Evolutionary conservation across 2,113 vertebrate species (phyloP), one percentile per base, ranked within the genome.

Genomic region (Hystrix cristata): DNA sequence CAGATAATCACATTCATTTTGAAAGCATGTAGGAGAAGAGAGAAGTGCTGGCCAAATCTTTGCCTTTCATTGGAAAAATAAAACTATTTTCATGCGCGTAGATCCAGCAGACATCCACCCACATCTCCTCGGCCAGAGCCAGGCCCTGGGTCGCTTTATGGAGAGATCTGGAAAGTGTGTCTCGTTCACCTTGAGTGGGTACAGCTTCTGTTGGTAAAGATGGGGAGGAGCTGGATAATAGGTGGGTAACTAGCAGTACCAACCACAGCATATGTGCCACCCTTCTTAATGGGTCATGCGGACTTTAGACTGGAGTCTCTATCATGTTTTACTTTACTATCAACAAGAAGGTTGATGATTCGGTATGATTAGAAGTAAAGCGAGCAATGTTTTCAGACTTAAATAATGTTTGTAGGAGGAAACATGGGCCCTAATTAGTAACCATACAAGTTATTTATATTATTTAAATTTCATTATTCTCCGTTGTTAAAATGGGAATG

Each of bases 201-300:
- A 74, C 46, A 91, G 31, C 16, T 55, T 86, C 23, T 62, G 5
- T 85, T 46, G 69, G 21, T 15, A 64, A 65, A 57, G n/a, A 92
- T n/a, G 29, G 48, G 38, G 21, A 14, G 38, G 43, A 19, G 10
- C 7, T 18, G 57, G 15, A 15, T 60, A 10, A 12, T 25, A 51
- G 38, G 14, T 25, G 34, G 59, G 31, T 21, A 12, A 0, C 79
- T 59, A n/a, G 27, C 3, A 53, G 16, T 14, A 7, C 43, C 38
- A 46, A 16, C 29, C 7, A 0, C 57, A 43, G 48, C 4, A 8
- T 31, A 4, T 21, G 0, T 72, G 14, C n/a, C 82, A 0, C 29
- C 78, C n/a, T 14, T 53, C 79, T 51, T 59, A 86, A 31, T 5
- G 62, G 16, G 21, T 43, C 43, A 53, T 0, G n/a, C 5, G 64